These are phyloP conservation scores for Bimastos eiseni DNA, from an alignment of 2,888 invertebrate species.

Conservation along the genomic window DNA sequence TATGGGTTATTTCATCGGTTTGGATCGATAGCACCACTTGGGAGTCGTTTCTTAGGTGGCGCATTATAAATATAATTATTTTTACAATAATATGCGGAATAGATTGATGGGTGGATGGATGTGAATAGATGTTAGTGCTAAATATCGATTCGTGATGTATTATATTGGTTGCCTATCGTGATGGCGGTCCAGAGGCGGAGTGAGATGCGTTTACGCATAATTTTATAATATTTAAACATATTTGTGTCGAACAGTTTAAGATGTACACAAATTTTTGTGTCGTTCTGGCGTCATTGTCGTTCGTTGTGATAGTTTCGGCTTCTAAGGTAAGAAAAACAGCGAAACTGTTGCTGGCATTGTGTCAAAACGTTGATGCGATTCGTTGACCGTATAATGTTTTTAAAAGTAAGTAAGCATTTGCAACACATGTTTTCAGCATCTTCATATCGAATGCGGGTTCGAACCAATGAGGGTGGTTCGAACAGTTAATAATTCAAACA, in stretches of 20 bases:
- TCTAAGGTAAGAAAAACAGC: slow-evolving; percentile 1
- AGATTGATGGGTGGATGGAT: background rate
- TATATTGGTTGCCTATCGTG: background rate
- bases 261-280: background rate
- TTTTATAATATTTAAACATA: slow-evolving; percentile 13
- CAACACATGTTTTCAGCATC: background rate
- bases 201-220: slow-evolving; percentile 18
- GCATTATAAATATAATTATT: too few species aligned
- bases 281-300: background rate
- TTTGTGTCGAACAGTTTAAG: slow-evolving; percentile 15
- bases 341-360: background rate
- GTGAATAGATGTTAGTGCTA: background rate
- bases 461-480: too few species aligned
- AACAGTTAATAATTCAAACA: background rate
- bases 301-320: background rate
- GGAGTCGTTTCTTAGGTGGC: too few species aligned
- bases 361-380: background rate
- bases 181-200: background rate
- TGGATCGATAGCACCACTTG: too few species aligned
- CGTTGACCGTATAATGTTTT: background rate
- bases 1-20: too few species aligned
- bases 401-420: background rate
- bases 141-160: background rate
- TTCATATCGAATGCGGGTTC: background rate
- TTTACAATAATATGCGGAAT: too few species aligned